A percentile compares a stretch with the other conserved stretches of the same genome.
Conservation (phyloP, 2,888 invertebrate genomes). For the Sinotaia quadrata region DNA sequence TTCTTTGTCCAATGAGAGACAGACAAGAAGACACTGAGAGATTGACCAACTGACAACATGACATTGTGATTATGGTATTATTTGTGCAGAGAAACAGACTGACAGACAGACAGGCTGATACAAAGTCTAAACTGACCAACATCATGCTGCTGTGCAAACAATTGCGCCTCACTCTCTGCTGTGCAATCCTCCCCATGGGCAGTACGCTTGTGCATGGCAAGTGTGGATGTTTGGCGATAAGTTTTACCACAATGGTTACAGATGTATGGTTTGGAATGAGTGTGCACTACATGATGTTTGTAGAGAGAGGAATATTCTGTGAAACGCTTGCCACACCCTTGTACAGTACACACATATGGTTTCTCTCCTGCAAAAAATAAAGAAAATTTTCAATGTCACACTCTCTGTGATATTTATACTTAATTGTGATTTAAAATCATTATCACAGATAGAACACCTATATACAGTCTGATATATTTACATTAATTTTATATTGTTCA, state of each 20-base stretch:
- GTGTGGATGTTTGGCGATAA: conserved; percentile 78
- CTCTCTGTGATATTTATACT: not conserved
- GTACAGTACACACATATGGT: conserved; percentile 78
- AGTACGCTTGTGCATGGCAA: conserved; percentile 78
- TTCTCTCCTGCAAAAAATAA: conserved; percentile 75
- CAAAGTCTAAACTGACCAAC: not conserved
- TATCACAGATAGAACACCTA: too few species aligned
- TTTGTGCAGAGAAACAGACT: too few species aligned
- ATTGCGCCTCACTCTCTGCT: conserved; percentile 52
- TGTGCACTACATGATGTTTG: conserved; percentile 79
- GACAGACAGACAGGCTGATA: too few species aligned
- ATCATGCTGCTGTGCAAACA: conserved; percentile 44
- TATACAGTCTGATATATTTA: too few species aligned
- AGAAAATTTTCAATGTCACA: not conserved
- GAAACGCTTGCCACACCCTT: conserved; percentile 79
- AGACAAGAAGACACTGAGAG: too few species aligned
- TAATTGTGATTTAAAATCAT: not conserved
- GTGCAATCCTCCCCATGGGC: conserved; percentile 74
- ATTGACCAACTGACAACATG: too few species aligned
- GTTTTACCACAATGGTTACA: conserved; percentile 77
- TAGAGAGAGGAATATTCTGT: conserved; percentile 82
- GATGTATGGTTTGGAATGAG: conserved; percentile 76
- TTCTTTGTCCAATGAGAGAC: too few species aligned
- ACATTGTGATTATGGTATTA: too few species aligned
- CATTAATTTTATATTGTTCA: not conserved